Conservation (phyloP, 1,140 invertebrate species). For the Ceratitis capitata region DNA sequence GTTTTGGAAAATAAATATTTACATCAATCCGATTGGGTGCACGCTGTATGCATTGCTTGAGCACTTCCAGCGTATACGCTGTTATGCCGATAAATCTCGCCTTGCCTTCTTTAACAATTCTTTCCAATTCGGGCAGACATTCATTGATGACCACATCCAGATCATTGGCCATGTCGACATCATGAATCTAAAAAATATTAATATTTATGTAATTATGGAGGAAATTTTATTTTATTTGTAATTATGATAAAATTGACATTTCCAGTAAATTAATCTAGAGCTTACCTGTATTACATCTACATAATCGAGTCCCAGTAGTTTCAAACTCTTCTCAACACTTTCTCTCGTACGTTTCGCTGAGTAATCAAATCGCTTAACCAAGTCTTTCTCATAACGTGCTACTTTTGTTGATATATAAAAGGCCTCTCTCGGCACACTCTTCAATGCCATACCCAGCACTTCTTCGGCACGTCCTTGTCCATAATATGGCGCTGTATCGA, state of each 20-base stretch:
- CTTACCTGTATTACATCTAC: slow-evolving; percentile 88
- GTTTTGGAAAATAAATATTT: too few relatives aligned
- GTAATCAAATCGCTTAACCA: slow-evolving; percentile 87
- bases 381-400: slow-evolving; percentile 81
- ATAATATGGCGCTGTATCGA: slow-evolving; percentile 93
- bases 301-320: slow-evolving; percentile 80
- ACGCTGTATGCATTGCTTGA: slow-evolving; percentile 78
- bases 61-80: slow-evolving; percentile 81
- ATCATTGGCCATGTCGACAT: slow-evolving; percentile 86
- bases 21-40: slow-evolving; percentile 57
- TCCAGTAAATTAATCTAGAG: neutral
- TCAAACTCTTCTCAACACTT: slow-evolving; percentile 81
- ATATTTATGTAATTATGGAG: too few relatives aligned
- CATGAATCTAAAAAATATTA: slow-evolving; percentile 91
- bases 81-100: slow-evolving; percentile 86
- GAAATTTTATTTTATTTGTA: too few relatives aligned
- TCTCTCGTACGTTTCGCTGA: slow-evolving; percentile 76
- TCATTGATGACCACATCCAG: slow-evolving; percentile 83
- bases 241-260: too few relatives aligned
- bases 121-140: slow-evolving; percentile 83
- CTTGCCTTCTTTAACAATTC: slow-evolving; percentile 79
- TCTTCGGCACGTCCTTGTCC: slow-evolving; percentile 85
- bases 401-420: slow-evolving; percentile 94
- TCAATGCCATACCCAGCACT: slow-evolving; percentile 83
- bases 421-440: slow-evolving; percentile 79